Base-by-base conservation (phyloP, 2,888 invertebrate genomes). In the Andrena camellia region DNA sequence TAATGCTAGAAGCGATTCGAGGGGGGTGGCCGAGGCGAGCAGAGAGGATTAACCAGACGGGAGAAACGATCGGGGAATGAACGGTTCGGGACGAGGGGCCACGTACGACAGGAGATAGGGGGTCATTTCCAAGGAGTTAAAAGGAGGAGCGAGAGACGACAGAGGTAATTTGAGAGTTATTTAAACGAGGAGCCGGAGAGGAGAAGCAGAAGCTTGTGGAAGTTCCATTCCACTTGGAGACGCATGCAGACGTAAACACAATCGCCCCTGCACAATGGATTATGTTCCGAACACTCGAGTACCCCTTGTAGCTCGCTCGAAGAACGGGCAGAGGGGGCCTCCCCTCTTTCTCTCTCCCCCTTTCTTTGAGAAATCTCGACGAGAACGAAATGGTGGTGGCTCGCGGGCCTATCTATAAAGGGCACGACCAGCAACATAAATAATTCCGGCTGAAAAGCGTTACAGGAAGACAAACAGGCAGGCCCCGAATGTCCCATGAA, bases 141-240 rank as follows among this genome's bases (percentile, higher is more conserved):
- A 83, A 71, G 71, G 72, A 75, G 74, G 57, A 71, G 73, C 67
- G 76, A 31, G 70, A 83, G 78, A 74, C 82, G 85, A 77, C 35
- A 29, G 80, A 86, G 85, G 91, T 91, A 91, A 91, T 91, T 90
- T 84, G 90, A 90, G 90, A 91, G 90, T 90, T 90, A 90, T 91
- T 91, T 89, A 89, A 91, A 88, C 84, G 88, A 87, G 87, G 86
- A 85, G 23, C 59, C 31, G 33, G 50, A 33, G n/a, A 48, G 10
- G 54, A 29, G 33, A 42, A 74, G 60, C 59, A 52, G 52, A 52
- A 35, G 70, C 29, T 33, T 62, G 81, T 72, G 54, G 78, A 70
- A 78, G 81, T 78, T 82, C 82, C 86, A 84, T 88, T 86, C 85
- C 86, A 83, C 83, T 86, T 78, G 86, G 83, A 87, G 88, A 85